Conservation (phyloP, 2,113 vertebrate species). For the Carassius gibelio region DNA sequence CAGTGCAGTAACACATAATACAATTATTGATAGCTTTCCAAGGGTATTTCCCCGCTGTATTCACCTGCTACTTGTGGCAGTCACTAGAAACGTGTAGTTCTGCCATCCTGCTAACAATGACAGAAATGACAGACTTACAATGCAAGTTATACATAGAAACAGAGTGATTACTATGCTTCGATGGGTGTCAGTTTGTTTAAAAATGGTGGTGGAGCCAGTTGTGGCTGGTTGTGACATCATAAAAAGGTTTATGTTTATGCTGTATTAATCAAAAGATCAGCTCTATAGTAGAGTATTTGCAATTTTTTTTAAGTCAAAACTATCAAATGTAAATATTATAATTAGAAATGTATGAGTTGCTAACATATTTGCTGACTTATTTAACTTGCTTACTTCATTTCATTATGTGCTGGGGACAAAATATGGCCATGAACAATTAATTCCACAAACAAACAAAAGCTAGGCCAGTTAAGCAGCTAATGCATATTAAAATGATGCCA, state of each 20-base stretch:
- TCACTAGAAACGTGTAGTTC: neutral
- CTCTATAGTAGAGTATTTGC: neutral
- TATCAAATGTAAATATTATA: neutral
- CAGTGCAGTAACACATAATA: neutral
- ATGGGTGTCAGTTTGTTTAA: too few species aligned
- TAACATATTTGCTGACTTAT: too few species aligned
- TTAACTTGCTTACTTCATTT: too few species aligned
- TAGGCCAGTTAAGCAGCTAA: neutral
- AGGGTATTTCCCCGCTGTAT: neutral
- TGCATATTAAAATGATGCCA: neutral
- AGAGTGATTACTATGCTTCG: neutral
- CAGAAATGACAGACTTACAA: neutral
- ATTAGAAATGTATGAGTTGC: too few species aligned
- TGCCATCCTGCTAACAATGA: neutral
- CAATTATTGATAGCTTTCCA: conserved; percentile 28
- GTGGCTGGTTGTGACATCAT: too few species aligned
- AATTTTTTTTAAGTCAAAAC: neutral
- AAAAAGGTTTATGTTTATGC: neutral
- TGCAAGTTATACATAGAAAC: neutral
- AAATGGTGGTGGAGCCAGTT: too few species aligned
- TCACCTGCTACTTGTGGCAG: neutral
- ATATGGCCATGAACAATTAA: neutral
- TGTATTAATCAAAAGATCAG: neutral
- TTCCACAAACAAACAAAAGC: conserved; percentile 3
- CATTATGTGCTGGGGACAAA: neutral